Base-by-base conservation (phyloP, 1,140 invertebrate genomes). In the Diorhabda sublineata region DNA sequence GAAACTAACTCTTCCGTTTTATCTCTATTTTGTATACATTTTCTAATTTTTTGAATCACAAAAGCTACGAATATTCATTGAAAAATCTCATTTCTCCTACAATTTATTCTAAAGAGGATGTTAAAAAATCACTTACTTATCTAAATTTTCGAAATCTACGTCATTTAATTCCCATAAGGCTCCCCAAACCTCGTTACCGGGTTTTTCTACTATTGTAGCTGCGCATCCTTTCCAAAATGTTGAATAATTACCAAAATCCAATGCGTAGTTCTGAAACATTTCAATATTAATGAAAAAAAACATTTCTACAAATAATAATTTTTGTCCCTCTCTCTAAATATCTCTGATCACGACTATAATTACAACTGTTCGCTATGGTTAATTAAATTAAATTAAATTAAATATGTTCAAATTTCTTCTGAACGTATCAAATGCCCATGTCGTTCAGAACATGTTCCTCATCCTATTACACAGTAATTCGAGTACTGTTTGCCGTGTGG, bases 81-180 rank as follows among this genome's bases (percentile, higher is more conserved):
- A 26, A 26, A 26, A 26, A 26, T 26, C 26, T 26, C 0, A 26
- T 26, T 26, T 26, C 26, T 26, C 26, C 26, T 26, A 26, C 26
- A 26, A 26, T 26, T 26, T 26, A 26, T 26, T 26, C 1, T 26
- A 26, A 26, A 26, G 26, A 26, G 26, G 26, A 26, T 26, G 26
- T 26, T 26, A 26, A 26, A 26, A 26, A 26, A 26, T 26, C 26
- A 26, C 76, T 82, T 83, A 91, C 89, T 80, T 81, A 78, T 94
- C 92, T 61, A 95, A 82, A 76, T 83, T 80, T 3, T 80, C 71
- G 75, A 90, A 82, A 76, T 95, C 86, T 47, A 79, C 78, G 11
- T 84, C 82, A 72, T 89, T 79, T 64, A 95, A 80, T 82, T 90
- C 86, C 92, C 92, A 96, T 59, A 96, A 79, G 52, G 90, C 88